phyloP scores from a whole-genome alignment of 2,797 vertebrate species.

The Anabacerthia variegaticeps region DNA sequence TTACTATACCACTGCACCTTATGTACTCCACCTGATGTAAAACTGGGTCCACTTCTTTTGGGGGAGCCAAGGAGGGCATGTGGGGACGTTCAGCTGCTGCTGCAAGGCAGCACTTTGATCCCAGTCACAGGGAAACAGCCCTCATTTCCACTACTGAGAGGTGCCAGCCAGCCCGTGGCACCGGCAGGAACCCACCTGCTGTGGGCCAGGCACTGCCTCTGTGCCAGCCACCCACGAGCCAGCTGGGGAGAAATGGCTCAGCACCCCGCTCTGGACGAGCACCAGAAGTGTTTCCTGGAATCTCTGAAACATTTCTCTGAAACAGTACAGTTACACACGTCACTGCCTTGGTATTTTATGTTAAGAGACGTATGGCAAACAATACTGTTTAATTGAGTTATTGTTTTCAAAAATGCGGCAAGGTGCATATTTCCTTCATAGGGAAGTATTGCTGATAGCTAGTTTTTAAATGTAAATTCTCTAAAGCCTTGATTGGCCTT shows the following conservation, averaged over 20 bases:
- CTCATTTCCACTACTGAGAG: rapidly evolving
- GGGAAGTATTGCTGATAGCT: background rate
- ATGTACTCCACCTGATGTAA: rapidly evolving
- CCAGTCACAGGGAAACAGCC: background rate
- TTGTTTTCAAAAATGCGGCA: background rate
- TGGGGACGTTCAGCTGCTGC: background rate
- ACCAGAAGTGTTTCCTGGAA: background rate
- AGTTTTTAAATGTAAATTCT: background rate
- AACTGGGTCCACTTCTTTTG: rapidly evolving
- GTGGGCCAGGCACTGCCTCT: background rate
- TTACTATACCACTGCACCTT: background rate
- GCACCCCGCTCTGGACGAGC: background rate
- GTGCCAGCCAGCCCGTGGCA: background rate
- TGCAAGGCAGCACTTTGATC: background rate
- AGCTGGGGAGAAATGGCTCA: background rate
- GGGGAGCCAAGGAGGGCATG: rapidly evolving
- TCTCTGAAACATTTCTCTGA: background rate
- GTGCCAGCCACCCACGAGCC: background rate
- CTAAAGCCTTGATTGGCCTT: background rate
- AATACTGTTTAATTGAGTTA: background rate
- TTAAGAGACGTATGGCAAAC: background rate
- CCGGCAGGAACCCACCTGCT: background rate
- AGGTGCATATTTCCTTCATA: background rate
- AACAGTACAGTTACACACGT: rapidly evolving
- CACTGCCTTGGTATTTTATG: background rate